Base-by-base conservation (phyloP, 2,888 invertebrate genomes). In the Agriopis leucophaearia region DNA sequence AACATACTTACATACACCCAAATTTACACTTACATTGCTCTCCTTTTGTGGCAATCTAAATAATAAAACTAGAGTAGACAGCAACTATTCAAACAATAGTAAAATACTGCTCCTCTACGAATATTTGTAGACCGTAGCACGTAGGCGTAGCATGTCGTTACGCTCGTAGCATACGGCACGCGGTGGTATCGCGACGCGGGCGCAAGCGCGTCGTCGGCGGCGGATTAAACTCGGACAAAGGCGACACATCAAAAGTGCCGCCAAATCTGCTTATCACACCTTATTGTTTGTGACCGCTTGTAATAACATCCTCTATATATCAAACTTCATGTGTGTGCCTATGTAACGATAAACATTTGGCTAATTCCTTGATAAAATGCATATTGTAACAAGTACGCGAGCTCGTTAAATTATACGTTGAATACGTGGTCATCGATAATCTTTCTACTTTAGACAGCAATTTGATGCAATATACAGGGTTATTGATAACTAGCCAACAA, bases 241-340 rank as follows among this genome's bases (percentile, higher is more conserved):
- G 89, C 85, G 79, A 79, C 69, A 90, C 90, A 88, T 92, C 83
- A 93, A 92, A 92, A 80, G 88, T 72, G 85, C 92, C 93, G 93
- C 88, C 89, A 86, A 89, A 90, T 90, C 90, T 89, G 81, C 91
- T 91, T 92, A 93, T 92, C 92, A 82, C 85, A 80, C 86, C 84
- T 87, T 87, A 91, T 90, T 92, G 91, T 92, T 88, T 84, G 88
- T 82, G 87, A 83, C 88, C 88, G 87, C 84, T 80, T 78, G 80
- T 82, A 82, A 88, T 89, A 90, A 87, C 86, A 82, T 88, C 88
- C 86, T 82, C 87, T 87, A 89, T 89, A 91, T 89, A 90, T 91
- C 89, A 89, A 78, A 70, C 76, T 80, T 86, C 55, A 64, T 47
- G 51, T 87, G 87, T 77, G 78, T 80, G 75, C 80, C 78, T 77